These are phyloP conservation scores for Drosophila lacteicornis DNA, from an alignment of 1,140 invertebrate genomes.

Conservation along the genomic window DNA sequence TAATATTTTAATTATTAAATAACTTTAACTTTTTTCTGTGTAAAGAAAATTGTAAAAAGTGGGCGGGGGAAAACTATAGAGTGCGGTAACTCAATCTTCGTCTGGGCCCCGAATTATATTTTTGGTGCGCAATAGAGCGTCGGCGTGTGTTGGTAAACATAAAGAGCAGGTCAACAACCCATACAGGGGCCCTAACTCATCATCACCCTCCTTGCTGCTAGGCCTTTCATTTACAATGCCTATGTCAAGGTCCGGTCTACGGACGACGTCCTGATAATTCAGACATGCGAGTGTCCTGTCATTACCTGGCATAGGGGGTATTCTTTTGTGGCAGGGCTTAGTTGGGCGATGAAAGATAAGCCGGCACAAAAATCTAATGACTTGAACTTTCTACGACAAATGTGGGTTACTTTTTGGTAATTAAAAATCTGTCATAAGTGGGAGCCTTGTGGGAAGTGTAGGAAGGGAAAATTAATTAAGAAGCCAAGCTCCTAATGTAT, in stretches of 20 bases:
- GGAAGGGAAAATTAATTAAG: not conserved
- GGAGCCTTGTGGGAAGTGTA: no score
- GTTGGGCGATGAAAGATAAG: conserved; percentile 29
- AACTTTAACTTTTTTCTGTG: conserved; percentile 2
- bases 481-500: not conserved
- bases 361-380: not conserved
- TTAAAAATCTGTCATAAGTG: not conserved
- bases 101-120: conserved; percentile 30
- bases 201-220: no score
- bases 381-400: no score
- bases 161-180: conserved; percentile 63
- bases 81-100: conserved; percentile 57
- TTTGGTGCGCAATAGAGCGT: conserved; percentile 64
- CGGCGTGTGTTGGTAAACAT: conserved; percentile 55
- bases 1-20: no score
- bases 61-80: conserved; percentile 28
- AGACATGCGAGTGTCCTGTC: conserved; percentile 40
- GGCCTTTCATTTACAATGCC: conserved; percentile 60
- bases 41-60: conserved; percentile 10
- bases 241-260: conserved; percentile 61
- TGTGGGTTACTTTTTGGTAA: conserved; percentile 7
- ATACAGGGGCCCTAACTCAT: conserved; percentile 1
- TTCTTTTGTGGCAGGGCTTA: conserved; percentile 10
- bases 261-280: conserved; percentile 31
- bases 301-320: conserved; percentile 37